These are phyloP conservation scores for Teleopsis dalmanni DNA, from an alignment of 1,140 invertebrate genomes.

Conservation along the genomic window DNA sequence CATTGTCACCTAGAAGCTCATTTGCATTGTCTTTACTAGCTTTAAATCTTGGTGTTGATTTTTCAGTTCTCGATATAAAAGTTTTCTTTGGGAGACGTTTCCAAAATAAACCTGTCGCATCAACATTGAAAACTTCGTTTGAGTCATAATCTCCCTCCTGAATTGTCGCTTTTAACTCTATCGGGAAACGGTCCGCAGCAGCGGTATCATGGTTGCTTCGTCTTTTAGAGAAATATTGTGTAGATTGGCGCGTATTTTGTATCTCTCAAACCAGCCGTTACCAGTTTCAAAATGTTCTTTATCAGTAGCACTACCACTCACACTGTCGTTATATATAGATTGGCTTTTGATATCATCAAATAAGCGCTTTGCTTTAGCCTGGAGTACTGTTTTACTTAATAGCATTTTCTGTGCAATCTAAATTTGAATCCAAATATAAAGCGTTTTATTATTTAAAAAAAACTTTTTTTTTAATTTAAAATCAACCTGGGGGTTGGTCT, in stretches of 20 bases:
- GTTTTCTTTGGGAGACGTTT: conserved; percentile 30
- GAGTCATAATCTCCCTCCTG: no score
- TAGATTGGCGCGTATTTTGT: conserved; percentile 19
- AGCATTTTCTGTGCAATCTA: conserved; percentile 19
- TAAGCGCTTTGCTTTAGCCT: conserved; percentile 23
- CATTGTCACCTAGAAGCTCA: conserved; percentile 41
- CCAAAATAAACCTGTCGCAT: conserved; percentile 43
- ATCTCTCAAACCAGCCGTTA: conserved; percentile 23
- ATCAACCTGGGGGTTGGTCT: no score
- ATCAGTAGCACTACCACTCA: conserved; percentile 1
- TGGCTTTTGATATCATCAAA: conserved; percentile 22
- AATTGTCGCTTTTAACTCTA: conserved; percentile 32
- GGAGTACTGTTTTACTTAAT: no score
- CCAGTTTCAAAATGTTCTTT: conserved; percentile 16
- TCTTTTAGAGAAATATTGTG: conserved; percentile 35
- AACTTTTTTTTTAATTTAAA: no score
- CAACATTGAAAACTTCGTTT: conserved; percentile 45
- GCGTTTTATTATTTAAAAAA: no score
- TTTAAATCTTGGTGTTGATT: conserved; percentile 34
- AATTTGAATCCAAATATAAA: conserved; percentile 24
- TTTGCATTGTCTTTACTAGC: conserved; percentile 39
- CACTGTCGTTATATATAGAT: conserved; percentile 13
- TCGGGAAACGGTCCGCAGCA: conserved; percentile 28
- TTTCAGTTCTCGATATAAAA: conserved; percentile 17
- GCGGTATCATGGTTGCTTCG: conserved; percentile 34